Conservation (phyloP, 92 coral and sea anemone species). For the Phenganax marumi region DNA sequence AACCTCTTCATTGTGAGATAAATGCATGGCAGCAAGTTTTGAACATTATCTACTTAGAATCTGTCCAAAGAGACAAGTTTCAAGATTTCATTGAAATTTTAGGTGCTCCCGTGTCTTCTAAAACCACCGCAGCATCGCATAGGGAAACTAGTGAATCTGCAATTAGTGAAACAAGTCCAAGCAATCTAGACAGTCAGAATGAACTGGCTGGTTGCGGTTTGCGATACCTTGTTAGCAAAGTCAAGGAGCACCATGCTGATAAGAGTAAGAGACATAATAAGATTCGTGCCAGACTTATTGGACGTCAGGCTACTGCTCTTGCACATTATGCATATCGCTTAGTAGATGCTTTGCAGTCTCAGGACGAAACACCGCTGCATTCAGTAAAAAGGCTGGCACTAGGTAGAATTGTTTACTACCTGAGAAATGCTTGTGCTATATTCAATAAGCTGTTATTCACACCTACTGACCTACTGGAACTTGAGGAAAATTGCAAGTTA, state of each 20-base stretch:
- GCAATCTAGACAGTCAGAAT: neutral
- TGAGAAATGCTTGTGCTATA: slow-evolving; percentile 6
- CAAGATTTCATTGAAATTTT: slow-evolving; percentile 3
- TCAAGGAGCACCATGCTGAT: slow-evolving; percentile 23
- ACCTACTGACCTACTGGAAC: slow-evolving; percentile 18
- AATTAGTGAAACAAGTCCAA: too few species aligned
- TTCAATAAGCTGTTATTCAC: slow-evolving; percentile 39
- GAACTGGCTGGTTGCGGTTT: slow-evolving; percentile 57
- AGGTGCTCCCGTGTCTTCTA: slow-evolving; percentile 18
- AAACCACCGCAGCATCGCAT: neutral
- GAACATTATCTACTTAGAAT: too few species aligned
- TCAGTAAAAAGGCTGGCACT: slow-evolving; percentile 52
- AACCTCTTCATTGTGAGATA: too few species aligned
- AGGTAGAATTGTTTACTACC: slow-evolving; percentile 54
- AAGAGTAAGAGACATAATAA: slow-evolving; percentile 53
- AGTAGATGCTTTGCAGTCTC: slow-evolving; percentile 51
- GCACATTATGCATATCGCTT: slow-evolving; percentile 61
- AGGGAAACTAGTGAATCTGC: neutral
- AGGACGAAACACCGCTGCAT: slow-evolving; percentile 55
- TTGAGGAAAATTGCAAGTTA: slow-evolving; percentile 28
- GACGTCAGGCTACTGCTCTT: slow-evolving; percentile 58
- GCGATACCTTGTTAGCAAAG: slow-evolving; percentile 45
- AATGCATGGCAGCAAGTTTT: too few species aligned
- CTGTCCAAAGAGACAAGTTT: slow-evolving; percentile 1
- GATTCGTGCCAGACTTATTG: slow-evolving; percentile 59